Evolutionary conservation across 2,113 vertebrate genomes (phyloP).

Genomic region (Brachyhypopomus occidentalis): DNA sequence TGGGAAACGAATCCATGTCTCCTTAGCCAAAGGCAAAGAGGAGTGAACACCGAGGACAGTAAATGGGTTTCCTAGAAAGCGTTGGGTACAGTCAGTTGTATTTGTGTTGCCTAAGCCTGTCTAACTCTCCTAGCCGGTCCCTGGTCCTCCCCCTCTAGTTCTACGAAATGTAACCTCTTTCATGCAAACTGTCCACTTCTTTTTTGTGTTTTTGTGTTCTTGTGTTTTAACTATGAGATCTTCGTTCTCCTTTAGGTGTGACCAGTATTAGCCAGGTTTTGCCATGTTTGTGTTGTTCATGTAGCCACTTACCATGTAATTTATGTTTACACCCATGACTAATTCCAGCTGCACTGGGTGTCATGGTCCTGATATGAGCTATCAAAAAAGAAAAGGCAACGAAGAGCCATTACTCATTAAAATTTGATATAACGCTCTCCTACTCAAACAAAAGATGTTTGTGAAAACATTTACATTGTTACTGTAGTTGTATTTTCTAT

Average conservation of each 20-base stretch:
- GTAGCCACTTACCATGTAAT: not conserved
- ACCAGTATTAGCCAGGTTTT: not conserved
- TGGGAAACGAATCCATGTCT: not conserved
- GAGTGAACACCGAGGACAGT: not conserved
- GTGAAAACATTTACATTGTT: not conserved
- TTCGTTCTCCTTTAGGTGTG: not conserved
- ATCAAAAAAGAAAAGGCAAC: not conserved
- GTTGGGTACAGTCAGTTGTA: slow-evolving; percentile 2
- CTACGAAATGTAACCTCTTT: not conserved
- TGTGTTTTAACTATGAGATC: not conserved
- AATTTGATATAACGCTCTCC: not conserved
- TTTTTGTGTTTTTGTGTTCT: not conserved
- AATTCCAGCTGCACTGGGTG: no score
- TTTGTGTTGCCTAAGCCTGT: not conserved
- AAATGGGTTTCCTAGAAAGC: slow-evolving; percentile 8
- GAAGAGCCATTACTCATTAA: not conserved
- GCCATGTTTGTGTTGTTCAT: not conserved
- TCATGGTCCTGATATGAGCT: no score
- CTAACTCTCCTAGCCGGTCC: not conserved
- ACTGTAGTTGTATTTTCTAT: not conserved
- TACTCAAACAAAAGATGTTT: not conserved
- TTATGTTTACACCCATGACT: no score
- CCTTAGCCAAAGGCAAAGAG: not conserved
- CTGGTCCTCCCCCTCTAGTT: not conserved
- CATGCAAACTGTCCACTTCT: not conserved